phyloP scores from a whole-genome alignment of 2,888 invertebrate species.

The Microplitis deprimator region DNA sequence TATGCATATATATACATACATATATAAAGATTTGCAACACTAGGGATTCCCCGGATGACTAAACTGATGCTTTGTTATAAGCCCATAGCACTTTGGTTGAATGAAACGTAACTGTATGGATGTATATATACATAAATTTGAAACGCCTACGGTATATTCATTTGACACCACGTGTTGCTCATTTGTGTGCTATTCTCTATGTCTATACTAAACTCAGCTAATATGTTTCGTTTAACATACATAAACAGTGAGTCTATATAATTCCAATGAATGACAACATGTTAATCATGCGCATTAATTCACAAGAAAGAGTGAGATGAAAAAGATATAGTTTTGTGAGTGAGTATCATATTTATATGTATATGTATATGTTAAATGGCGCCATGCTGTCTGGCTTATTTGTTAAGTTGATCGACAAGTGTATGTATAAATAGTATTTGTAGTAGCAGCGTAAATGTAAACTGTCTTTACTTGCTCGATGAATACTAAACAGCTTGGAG shows the following conservation, averaged over 20 bases:
- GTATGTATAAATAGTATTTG: neutral
- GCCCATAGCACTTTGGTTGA: neutral
- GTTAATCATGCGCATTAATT: conserved; percentile 29
- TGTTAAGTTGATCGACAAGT: conserved; percentile 24
- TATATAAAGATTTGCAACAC: conserved; percentile 6
- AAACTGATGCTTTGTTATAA: neutral
- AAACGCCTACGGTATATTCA: neutral
- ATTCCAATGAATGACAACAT: conserved; percentile 15
- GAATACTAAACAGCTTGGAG: conserved; percentile 17
- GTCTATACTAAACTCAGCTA: neutral
- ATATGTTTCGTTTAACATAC: neutral
- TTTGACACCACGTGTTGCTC: neutral
- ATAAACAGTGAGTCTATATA: neutral
- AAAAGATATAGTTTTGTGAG: neutral
- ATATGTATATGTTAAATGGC: neutral
- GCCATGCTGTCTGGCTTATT: conserved; percentile 23
- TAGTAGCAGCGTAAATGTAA: conserved; percentile 3
- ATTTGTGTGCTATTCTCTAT: neutral
- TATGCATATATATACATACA: neutral
- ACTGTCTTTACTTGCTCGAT: neutral
- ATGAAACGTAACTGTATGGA: neutral
- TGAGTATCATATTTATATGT: neutral
- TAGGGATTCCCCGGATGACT: conserved; percentile 19
- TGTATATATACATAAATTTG: neutral
- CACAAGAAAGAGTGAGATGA: neutral